Conservation (phyloP, 1,140 invertebrate genomes). For the Brachionus rubens region DNA sequence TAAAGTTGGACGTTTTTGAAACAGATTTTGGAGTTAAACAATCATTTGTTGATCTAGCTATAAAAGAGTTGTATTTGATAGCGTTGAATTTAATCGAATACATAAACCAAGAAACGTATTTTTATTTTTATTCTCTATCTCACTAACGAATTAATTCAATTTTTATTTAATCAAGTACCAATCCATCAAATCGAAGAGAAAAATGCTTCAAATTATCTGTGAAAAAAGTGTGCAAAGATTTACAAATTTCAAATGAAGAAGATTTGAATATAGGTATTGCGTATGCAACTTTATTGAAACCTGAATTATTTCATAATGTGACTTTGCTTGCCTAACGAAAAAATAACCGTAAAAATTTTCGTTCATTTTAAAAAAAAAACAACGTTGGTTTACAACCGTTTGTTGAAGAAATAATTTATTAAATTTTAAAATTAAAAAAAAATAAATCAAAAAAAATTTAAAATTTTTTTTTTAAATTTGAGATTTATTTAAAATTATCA, state of each 20-base stretch:
- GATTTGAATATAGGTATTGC: slow-evolving; percentile 25
- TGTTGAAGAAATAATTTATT: too few relatives aligned
- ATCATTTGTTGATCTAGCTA: not conserved
- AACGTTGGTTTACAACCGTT: too few relatives aligned
- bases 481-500: too few relatives aligned
- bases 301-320: not conserved
- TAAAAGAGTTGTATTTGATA: slow-evolving; percentile 5
- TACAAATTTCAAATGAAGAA: not conserved
- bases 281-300: slow-evolving; percentile 20
- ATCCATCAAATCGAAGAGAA: not conserved
- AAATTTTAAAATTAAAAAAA: too few relatives aligned
- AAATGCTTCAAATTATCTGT: not conserved
- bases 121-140: not conserved
- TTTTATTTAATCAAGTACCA: not conserved
- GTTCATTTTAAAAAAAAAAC: too few relatives aligned
- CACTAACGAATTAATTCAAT: not conserved
- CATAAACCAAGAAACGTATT: not conserved
- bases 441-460: too few relatives aligned
- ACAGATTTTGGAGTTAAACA: not conserved
- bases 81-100: slow-evolving; percentile 25
- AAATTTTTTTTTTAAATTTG: too few relatives aligned
- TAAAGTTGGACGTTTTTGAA: not conserved
- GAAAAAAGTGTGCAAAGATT: not conserved
- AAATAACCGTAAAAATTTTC: too few relatives aligned
- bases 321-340: not conserved